Percentiles rank a stretch among this genome's conserved stretches.
phyloP scores from a whole-genome alignment of 2,113 vertebrate species.

The Pica pica region DNA sequence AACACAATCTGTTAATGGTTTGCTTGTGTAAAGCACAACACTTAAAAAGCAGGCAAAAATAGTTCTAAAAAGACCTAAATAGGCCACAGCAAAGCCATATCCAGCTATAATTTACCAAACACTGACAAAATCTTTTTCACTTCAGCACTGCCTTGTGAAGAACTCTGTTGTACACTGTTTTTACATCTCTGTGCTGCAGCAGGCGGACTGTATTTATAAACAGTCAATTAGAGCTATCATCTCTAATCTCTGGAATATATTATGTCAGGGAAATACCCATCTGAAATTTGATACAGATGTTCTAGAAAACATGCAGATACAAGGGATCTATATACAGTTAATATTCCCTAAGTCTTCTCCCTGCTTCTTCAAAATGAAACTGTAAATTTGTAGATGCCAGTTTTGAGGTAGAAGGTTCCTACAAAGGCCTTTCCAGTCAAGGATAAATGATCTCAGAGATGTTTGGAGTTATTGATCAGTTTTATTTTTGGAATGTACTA shows the following conservation, averaged over 20 bases:
- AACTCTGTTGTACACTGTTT: neutral
- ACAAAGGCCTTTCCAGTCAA: neutral
- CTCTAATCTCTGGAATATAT: neutral
- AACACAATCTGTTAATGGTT: slow-evolving; percentile 6
- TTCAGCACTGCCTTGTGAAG: neutral
- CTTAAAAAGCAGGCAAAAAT: neutral
- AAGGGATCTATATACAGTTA: neutral
- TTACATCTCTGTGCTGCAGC: neutral
- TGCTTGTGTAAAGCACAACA: neutral
- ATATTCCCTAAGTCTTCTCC: neutral
- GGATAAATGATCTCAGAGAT: neutral
- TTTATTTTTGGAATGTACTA: neutral
- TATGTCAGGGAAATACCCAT: neutral
- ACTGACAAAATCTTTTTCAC: neutral
- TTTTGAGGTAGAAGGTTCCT: neutral
- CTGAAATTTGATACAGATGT: neutral
- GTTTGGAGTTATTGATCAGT: neutral
- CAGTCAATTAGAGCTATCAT: neutral
- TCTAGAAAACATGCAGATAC: neutral
- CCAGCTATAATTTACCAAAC: neutral
- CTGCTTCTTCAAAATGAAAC: neutral
- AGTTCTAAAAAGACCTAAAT: neutral
- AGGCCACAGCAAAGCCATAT: neutral
- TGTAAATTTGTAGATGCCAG: neutral
- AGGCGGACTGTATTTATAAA: neutral